Percentiles rank a stretch among this genome's conserved stretches.
Conservation (phyloP, 2,113 vertebrate genomes). For the Neogobius melanostomus region DNA sequence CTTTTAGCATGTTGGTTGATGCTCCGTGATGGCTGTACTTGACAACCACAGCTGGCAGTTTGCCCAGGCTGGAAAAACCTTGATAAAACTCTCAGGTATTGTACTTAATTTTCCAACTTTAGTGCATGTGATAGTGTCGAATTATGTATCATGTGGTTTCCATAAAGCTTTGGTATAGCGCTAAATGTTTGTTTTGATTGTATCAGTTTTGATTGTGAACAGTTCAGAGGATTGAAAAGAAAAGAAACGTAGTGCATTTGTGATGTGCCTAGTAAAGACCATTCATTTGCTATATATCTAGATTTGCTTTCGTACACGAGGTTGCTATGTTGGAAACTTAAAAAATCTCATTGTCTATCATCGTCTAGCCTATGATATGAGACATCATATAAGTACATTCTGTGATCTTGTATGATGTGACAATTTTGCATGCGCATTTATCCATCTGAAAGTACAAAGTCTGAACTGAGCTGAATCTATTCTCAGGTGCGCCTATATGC, state of each 20-base stretch:
- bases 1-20: constrained; percentile 14
- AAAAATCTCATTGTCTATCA: too few relatives aligned
- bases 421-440: not conserved
- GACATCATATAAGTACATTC: not conserved
- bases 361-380: too few relatives aligned
- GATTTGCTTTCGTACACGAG: not conserved
- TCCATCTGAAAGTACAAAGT: not conserved
- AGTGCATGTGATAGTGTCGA: not conserved
- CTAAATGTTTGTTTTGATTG: not conserved
- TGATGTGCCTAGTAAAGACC: not conserved
- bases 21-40: constrained; percentile 64
- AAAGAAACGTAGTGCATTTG: not conserved
- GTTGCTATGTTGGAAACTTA: not conserved
- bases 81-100: constrained; percentile 73
- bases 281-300: not conserved
- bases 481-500: not conserved
- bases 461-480: not conserved
- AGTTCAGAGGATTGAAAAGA: not conserved
- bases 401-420: not conserved
- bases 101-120: constrained; percentile 5
- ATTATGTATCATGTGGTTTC: not conserved
- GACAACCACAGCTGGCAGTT: constrained; percentile 76
- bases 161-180: not conserved
- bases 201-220: not conserved
- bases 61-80: constrained; percentile 67